Evolutionary conservation across 2,113 vertebrate species (phyloP), one percentile per base, ranked within the genome.

Genomic region (Sapayoa aenigma): DNA sequence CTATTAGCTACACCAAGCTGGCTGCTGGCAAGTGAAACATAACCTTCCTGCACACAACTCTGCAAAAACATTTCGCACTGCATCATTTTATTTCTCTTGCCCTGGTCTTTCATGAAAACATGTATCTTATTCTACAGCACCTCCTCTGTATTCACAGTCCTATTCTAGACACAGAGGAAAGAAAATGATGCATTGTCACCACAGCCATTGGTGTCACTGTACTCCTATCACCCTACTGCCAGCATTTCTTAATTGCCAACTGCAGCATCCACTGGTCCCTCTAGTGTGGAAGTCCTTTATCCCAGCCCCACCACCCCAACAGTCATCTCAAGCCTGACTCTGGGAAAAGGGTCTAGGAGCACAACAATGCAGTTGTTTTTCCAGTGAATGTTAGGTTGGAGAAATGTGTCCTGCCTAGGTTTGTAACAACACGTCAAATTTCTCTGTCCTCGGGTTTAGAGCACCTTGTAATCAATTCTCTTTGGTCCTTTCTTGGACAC

Each of bases 331-430:
- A 22, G 24, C 20, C 30, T 41, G 30, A 50, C 11, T 39, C 30
- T 42, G 25, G 65, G 20, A 47, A 60, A 47, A 44, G 3, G 13
- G 2, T 2, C 3, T 7, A 71, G 75, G 4, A 78, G 12, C 25
- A 73, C 0, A 0, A 12, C 39, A 63, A 3, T 11, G 24, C 22
- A 49, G 30, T 30, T 71, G 30, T 11, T 42, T 74, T 82, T 47
- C 30, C 33, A 59, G 18, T 5, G 21, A 58, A 2, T 1, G 0
- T 44, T 31, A 37, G 20, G 21, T 1, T 0, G 7, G 22, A 23
- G 18, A 75, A 15, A 31, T 1, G 0, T 17, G 21, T 72, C n/a
- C 52, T 25, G 21, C 15, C n/a, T 52, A 16, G 16, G 24, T 60
- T 79, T 59, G 46, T 15, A 47, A 74, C 0, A 9, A 13, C 27